Conservation (phyloP, 2,888 invertebrate species). For the Sphaeridia pumilis region DNA sequence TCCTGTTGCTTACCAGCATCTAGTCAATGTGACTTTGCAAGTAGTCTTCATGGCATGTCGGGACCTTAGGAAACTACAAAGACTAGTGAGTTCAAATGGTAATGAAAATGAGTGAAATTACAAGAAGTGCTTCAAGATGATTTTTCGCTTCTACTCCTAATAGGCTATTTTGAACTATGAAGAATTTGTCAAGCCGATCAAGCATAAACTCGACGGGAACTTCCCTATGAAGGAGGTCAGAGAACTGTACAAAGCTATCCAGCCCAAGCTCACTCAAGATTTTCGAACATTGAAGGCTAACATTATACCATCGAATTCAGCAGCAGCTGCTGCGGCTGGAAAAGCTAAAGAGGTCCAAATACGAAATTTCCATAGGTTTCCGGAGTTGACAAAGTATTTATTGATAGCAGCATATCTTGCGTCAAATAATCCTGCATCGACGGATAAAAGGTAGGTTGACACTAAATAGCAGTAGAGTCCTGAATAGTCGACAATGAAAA, state of each 20-base stretch:
- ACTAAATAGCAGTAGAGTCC: too few relatives aligned
- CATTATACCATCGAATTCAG: constrained; percentile 10
- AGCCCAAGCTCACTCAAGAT: constrained; percentile 23
- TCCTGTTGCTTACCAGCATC: constrained; percentile 56
- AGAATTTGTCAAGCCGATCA: constrained; percentile 2
- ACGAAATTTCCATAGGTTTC: constrained; percentile 43
- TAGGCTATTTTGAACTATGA: constrained; percentile 13
- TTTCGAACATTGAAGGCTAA: constrained; percentile 25
- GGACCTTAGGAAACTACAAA: constrained; percentile 68
- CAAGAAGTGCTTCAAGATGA: too few relatives aligned
- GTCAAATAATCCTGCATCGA: too few relatives aligned
- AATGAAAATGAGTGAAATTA: too few relatives aligned
- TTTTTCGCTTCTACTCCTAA: neutral
- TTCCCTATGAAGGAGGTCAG: constrained; percentile 5
- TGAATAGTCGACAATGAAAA: neutral
- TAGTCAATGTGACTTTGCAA: constrained; percentile 67
- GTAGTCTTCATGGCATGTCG: constrained; percentile 75
- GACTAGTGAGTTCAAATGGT: constrained; percentile 55
- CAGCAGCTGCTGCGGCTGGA: neutral
- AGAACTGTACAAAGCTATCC: constrained; percentile 24
- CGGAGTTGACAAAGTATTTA: constrained; percentile 79
- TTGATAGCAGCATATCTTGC: constrained; percentile 83
- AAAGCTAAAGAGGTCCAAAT: neutral
- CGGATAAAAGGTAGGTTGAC: too few relatives aligned
- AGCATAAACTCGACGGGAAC: neutral